Conservation (phyloP, 2,113 vertebrate genomes). For the Psittacara wagleri region DNA sequence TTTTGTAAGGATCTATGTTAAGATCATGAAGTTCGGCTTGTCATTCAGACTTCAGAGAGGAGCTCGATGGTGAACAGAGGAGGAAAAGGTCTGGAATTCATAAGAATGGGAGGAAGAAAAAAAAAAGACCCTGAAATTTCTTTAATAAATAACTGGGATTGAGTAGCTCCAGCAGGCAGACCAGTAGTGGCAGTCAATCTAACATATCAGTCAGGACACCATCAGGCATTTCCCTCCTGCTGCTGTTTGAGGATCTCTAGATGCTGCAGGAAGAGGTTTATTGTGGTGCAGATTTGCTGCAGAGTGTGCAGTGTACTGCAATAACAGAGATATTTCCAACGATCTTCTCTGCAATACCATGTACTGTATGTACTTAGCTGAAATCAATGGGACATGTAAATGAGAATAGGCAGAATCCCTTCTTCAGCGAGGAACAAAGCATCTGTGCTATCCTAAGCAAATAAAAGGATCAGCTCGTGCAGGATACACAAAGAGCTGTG, state of each 20-base stretch:
- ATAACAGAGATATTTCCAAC: constrained; percentile 45
- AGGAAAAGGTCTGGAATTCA: constrained; percentile 46
- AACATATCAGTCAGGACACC: constrained; percentile 9
- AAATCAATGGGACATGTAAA: constrained; percentile 72
- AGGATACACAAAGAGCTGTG: constrained; percentile 67
- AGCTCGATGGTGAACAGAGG: neutral
- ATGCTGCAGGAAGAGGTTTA: constrained; percentile 48
- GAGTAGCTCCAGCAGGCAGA: constrained; percentile 19
- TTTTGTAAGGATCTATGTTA: neutral
- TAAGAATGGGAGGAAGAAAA: neutral
- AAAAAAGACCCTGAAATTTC: constrained; percentile 4
- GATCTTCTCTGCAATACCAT: constrained; percentile 25
- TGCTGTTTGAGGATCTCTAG: constrained; percentile 23
- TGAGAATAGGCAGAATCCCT: constrained; percentile 65
- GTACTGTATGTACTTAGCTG: constrained; percentile 66
- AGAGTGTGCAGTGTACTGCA: constrained; percentile 52
- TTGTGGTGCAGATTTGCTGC: constrained; percentile 58
- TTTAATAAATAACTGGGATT: neutral
- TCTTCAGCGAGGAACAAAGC: constrained; percentile 57
- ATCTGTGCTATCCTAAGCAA: constrained; percentile 69
- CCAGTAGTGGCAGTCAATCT: constrained; percentile 24
- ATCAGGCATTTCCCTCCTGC: constrained; percentile 6
- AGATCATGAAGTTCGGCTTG: constrained; percentile 23
- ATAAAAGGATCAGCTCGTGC: constrained; percentile 65
- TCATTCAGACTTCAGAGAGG: constrained; percentile 30